phyloP scores from a whole-genome alignment of 2,797 vertebrate species.

The Xenops minutus region DNA sequence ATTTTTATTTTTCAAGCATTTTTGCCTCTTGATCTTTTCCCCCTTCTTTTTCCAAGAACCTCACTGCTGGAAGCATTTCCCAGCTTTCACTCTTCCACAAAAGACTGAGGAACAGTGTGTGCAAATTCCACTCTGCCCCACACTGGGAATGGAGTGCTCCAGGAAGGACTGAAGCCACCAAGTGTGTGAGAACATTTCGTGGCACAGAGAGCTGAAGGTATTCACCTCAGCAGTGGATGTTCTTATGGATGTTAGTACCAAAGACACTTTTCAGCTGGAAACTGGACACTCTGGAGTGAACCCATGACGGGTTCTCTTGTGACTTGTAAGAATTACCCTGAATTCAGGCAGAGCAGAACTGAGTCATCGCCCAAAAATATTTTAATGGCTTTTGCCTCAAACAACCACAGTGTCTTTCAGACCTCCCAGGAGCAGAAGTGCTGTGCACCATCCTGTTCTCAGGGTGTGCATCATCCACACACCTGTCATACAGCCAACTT shows the following conservation, averaged over 20 bases:
- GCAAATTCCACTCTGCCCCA: background rate
- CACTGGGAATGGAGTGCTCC: background rate
- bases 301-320: background rate
- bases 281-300: background rate
- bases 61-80: background rate
- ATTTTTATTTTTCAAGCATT: background rate
- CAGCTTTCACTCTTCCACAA: background rate
- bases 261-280: background rate
- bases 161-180: background rate
- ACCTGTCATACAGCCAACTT: background rate
- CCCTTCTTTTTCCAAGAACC: background rate
- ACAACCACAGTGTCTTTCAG: background rate
- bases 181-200: background rate
- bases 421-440: background rate
- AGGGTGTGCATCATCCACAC: background rate
- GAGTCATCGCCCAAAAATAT: background rate
- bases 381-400: background rate
- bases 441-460: background rate
- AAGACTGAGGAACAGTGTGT: background rate
- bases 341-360: background rate
- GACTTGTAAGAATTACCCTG: background rate
- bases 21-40: background rate
- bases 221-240: background rate
- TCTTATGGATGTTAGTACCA: background rate
- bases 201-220: background rate